Conservation (phyloP, 1,140 invertebrate species). For the Pseudomyrmex gracilis region DNA sequence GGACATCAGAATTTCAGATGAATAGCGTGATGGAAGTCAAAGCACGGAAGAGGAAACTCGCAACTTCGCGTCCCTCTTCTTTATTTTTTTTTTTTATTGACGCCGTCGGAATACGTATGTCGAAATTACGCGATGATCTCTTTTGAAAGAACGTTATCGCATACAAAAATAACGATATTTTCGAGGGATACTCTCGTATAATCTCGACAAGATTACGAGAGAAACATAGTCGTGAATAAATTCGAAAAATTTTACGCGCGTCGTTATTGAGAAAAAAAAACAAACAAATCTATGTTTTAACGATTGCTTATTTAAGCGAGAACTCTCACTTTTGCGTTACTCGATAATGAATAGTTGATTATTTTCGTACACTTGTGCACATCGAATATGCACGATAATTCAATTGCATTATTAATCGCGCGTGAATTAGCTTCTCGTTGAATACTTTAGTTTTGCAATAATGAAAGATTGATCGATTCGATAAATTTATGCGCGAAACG, state of each 20-base stretch:
- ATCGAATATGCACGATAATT: background rate
- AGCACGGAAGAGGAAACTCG: background rate
- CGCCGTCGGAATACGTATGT: constrained; percentile 29
- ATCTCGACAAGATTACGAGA: background rate
- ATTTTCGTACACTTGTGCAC: too few relatives aligned
- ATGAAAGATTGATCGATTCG: background rate
- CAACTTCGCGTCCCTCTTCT: background rate
- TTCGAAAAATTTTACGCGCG: background rate
- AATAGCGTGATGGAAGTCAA: constrained; percentile 18
- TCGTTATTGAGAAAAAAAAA: background rate
- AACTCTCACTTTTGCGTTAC: too few relatives aligned
- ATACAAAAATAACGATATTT: background rate
- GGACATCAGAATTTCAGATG: constrained; percentile 53
- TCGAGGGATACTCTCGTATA: background rate
- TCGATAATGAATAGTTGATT: too few relatives aligned
- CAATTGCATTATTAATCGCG: background rate
- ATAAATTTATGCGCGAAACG: background rate
- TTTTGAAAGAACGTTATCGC: background rate
- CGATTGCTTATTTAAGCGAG: too few relatives aligned
- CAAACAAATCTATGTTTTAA: background rate
- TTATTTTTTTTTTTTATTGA: constrained; percentile 6
- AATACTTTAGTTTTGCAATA: background rate
- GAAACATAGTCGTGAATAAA: background rate
- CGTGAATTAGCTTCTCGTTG: too few relatives aligned
- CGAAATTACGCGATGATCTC: constrained; percentile 8